Conservation (phyloP, 2,113 vertebrate species). For the Oncorhynchus gorbuscha region DNA sequence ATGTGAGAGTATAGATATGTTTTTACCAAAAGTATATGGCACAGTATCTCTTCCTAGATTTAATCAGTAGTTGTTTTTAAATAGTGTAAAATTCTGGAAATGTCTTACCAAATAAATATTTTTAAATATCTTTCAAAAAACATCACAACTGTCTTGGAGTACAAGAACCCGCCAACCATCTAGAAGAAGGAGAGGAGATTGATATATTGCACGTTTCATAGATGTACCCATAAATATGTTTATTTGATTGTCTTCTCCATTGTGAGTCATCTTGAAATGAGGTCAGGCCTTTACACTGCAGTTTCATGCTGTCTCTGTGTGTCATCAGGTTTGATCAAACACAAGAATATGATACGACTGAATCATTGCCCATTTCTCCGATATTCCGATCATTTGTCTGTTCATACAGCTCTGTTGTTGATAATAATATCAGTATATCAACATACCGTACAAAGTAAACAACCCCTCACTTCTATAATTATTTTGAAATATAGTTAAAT, state of each 20-base stretch:
- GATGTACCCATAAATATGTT: background rate
- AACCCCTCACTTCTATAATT: background rate
- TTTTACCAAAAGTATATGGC: conserved; percentile 17
- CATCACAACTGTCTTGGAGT: background rate
- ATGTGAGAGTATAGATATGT: conserved; percentile 24
- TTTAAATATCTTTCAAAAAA: background rate
- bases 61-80: background rate
- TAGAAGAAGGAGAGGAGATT: background rate
- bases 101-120: no score
- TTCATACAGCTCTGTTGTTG: background rate
- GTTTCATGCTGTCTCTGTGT: background rate
- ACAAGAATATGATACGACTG: background rate
- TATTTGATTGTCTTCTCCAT: background rate
- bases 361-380: background rate
- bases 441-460: background rate
- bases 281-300: background rate
- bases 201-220: background rate
- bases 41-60: conserved; percentile 4
- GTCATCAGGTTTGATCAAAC: background rate
- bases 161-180: background rate
- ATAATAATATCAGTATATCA: background rate
- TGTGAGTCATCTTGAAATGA: background rate
- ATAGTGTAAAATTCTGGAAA: background rate
- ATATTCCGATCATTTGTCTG: background rate
- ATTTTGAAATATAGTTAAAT: background rate